These are phyloP conservation scores for Papilio xuthus DNA, from an alignment of 1,140 invertebrate species.

Conservation along the genomic window DNA sequence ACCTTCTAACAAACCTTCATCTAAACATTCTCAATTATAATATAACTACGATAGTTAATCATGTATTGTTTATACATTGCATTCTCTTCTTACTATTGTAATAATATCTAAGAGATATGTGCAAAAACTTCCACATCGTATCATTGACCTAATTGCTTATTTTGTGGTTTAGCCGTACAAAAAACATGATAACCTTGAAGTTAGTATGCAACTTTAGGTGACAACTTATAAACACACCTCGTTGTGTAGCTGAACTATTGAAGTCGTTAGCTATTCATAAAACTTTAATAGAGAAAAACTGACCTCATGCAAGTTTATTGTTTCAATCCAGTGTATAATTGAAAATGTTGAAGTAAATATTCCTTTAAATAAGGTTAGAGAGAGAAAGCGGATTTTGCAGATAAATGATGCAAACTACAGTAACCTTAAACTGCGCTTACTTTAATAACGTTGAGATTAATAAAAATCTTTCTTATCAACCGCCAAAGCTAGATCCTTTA, in stretches of 20 bases:
- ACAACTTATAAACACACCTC: background rate
- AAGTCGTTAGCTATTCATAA: background rate
- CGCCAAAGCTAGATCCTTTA: too few species aligned
- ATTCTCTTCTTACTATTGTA: background rate
- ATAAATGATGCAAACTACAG: background rate
- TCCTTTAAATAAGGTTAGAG: too few species aligned
- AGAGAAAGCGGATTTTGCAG: background rate
- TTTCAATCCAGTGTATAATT: too few species aligned
- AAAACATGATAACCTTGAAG: slow-evolving; percentile 15
- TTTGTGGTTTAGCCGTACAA: slow-evolving; percentile 8
- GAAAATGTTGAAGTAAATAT: too few species aligned
- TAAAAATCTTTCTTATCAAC: too few species aligned
- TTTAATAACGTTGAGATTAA: background rate
- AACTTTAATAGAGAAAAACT: background rate
- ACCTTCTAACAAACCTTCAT: too few species aligned
- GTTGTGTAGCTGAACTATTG: background rate
- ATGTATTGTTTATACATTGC: background rate
- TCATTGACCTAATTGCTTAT: slow-evolving; percentile 20
- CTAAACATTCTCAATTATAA: too few species aligned
- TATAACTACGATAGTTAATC: too few species aligned
- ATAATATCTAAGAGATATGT: background rate
- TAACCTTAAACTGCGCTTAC: background rate
- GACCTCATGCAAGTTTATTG: too few species aligned
- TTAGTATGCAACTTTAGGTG: slow-evolving; percentile 3
- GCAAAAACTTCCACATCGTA: background rate